These are phyloP conservation scores for Andrena haemorrhoa DNA, from an alignment of 2,888 invertebrate genomes.

Conservation along the genomic window DNA sequence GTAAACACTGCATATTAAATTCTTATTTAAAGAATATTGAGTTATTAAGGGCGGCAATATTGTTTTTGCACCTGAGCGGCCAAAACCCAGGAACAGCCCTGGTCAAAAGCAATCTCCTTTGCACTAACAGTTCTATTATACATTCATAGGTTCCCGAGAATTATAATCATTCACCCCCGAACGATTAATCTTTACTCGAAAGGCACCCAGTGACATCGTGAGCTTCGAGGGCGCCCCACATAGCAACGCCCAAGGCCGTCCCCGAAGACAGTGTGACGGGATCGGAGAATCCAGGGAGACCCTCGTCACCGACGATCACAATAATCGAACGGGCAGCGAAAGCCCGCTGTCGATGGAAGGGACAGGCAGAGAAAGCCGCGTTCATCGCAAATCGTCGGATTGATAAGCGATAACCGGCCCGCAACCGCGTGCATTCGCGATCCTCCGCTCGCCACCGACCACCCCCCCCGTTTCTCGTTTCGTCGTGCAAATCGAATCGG, in stretches of 20 bases:
- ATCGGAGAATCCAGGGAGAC: neutral
- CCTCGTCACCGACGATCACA: slow-evolving; percentile 4
- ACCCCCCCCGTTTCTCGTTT: slow-evolving; percentile 32
- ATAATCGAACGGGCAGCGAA: slow-evolving; percentile 23
- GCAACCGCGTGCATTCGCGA: slow-evolving; percentile 19
- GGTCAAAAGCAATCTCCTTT: no score
- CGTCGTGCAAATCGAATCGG: slow-evolving; percentile 53
- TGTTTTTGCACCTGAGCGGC: no score
- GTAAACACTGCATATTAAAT: no score
- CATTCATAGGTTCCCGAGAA: no score
- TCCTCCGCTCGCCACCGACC: neutral
- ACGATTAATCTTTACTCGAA: no score
- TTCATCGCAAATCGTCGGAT: slow-evolving; percentile 49
- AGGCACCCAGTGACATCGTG: no score
- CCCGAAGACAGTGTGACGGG: neutral
- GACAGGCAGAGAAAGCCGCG: slow-evolving; percentile 9
- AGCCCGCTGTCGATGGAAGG: neutral
- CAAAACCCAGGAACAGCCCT: no score
- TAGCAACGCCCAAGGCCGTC: neutral
- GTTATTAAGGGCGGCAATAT: no score
- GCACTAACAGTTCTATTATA: no score
- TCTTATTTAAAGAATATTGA: no score
- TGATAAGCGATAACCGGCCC: slow-evolving; percentile 56
- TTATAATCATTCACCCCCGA: no score
- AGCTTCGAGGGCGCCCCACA: no score